Evolutionary conservation across 1,140 invertebrate species (phyloP), one percentile per base, ranked within the genome.

Genomic region (Drosophila littoralis): DNA sequence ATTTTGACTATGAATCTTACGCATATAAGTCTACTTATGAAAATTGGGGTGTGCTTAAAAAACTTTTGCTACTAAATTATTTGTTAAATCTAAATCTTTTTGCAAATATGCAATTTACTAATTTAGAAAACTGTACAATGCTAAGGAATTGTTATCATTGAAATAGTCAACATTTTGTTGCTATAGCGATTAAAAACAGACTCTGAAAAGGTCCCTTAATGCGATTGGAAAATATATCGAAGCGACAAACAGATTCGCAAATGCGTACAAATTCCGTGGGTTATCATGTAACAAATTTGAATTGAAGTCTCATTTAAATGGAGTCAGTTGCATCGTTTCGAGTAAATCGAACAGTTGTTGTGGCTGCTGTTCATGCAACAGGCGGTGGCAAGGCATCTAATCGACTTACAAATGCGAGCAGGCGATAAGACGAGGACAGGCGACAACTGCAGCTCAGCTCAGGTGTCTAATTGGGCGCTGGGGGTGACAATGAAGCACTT

Each of bases 391-490:
- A 36, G 33, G 51, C 42, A 69, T 43, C 12, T 36, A 63, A 55
- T 57, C 60, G 68, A 64, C 68, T 70, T 50, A 64, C 59, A 71
- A 70, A 70, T 63, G 33, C 57, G 58, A 36, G 8, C n/a, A 7
- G 15, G 9, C 42, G 32, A 43, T 45, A 36, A 40, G 58, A 42
- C 35, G 28, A 15, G 28, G 35, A 7, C 33, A n/a, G 12, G 12
- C 10, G 38, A 33, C 12, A 15, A 32, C 33, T 55, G 32, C 48
- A 33, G 50, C 17, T 42, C 32, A 43, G 48, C 83, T 84, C 84
- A 89, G 80, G 84, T 84, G 84, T 88, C 84, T 88, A 88, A 88
- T 88, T 88, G 84, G 84, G 84, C 84, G 80, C 85, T 88, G 80
- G 84, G 83, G 84, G 84, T 88, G 84, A 88, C 84, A 88, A 88